These are phyloP conservation scores for Mesitornis unicolor DNA, from an alignment of 2,113 vertebrate species.

Conservation along the genomic window DNA sequence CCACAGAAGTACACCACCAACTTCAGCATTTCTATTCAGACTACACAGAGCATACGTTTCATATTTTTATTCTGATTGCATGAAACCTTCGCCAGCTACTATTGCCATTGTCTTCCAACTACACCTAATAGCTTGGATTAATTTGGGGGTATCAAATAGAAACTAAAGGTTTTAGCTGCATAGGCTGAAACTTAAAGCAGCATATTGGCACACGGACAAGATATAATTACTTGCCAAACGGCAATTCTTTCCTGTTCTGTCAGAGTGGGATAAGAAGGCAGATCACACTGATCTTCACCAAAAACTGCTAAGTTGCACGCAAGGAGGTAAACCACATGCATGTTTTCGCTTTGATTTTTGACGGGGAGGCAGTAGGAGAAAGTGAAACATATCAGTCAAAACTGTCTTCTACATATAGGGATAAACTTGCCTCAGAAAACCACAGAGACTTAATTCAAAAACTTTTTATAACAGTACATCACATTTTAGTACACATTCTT, in stretches of 20 bases:
- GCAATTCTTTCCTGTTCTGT: background rate
- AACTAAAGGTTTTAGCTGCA: background rate
- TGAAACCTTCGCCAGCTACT: background rate
- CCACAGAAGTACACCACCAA: background rate
- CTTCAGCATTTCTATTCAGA: background rate
- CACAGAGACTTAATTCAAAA: background rate
- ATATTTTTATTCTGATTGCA: background rate
- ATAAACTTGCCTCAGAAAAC: background rate
- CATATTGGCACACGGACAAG: background rate
- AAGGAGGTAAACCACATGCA: background rate
- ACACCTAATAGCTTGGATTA: background rate
- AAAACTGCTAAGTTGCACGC: background rate
- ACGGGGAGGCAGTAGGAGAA: background rate
- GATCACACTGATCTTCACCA: background rate
- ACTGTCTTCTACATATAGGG: background rate
- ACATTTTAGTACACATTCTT: background rate
- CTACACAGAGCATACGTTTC: background rate
- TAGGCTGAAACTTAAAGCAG: background rate
- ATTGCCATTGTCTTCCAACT: background rate
- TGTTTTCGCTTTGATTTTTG: background rate
- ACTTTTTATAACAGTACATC: background rate
- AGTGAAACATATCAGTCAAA: background rate
- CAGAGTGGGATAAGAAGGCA: background rate
- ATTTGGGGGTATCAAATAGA: background rate
- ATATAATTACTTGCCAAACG: background rate